Evolutionary conservation across 2,113 vertebrate genomes (phyloP).

Genomic region (Sorex araneus): DNA sequence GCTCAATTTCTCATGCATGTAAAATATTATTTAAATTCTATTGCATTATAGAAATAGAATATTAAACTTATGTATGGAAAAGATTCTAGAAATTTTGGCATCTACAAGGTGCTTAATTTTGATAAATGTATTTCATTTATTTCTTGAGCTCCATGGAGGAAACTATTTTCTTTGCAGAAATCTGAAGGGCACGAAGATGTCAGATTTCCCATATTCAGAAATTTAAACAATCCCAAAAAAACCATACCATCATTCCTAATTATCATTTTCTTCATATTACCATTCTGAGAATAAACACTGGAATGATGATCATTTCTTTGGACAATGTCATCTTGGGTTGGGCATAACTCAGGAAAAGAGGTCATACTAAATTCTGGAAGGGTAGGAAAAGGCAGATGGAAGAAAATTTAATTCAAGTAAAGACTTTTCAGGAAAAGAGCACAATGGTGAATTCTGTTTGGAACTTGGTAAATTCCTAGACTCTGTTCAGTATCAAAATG

Average conservation of each 20-base stretch:
- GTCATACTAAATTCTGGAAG: neutral
- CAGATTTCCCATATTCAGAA: neutral
- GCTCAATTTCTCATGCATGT: neutral
- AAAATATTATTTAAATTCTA: neutral
- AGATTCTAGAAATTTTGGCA: constrained; percentile 27
- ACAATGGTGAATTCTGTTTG: neutral
- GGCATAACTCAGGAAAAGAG: neutral
- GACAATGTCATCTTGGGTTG: neutral
- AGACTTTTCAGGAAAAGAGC: neutral
- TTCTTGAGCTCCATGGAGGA: constrained; percentile 42
- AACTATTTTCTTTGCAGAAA: constrained; percentile 3
- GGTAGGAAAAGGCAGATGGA: neutral
- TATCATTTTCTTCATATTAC: neutral
- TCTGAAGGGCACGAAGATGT: neutral
- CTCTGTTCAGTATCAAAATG: neutral
- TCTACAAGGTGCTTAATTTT: constrained; percentile 43
- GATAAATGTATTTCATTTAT: neutral
- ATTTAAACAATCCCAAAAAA: neutral
- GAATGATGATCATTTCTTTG: neutral
- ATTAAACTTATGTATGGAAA: constrained; percentile 43
- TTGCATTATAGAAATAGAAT: constrained; percentile 25
- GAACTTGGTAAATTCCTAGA: neutral
- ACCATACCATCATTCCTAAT: neutral
- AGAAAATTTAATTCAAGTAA: neutral
- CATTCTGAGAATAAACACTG: neutral